Evolutionary conservation across 2,797 vertebrate genomes (phyloP).

Genomic region (Nannoperca obscura): DNA sequence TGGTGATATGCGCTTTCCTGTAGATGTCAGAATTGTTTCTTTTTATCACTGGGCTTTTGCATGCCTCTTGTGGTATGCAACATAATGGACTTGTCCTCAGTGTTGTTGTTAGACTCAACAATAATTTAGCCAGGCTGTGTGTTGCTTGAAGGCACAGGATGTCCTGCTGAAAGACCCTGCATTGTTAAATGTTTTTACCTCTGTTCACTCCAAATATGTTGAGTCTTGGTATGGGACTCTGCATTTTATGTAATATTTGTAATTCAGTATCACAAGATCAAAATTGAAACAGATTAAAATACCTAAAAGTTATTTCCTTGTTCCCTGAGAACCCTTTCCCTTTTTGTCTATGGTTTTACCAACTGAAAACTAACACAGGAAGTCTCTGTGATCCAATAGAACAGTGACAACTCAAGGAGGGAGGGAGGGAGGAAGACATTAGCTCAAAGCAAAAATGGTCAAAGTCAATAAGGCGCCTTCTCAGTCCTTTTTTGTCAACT

Average conservation of each 20-base stretch:
- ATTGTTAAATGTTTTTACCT: conserved; percentile 43
- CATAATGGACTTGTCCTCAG: conserved; percentile 20
- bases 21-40: conserved; percentile 62
- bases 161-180: conserved; percentile 55
- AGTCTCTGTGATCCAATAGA: conserved; percentile 44
- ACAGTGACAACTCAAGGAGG: conserved; percentile 24
- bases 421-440: conserved; percentile 26
- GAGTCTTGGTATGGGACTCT: neutral
- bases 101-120: conserved; percentile 54
- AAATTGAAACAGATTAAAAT: conserved; percentile 27
- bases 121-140: conserved; percentile 48
- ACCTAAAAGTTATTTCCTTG: conserved; percentile 29
- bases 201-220: neutral
- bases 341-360: conserved; percentile 37
- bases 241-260: neutral
- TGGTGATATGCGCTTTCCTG: conserved; percentile 39
- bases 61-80: conserved; percentile 56
- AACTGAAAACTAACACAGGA: conserved; percentile 65
- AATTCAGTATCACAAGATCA: conserved; percentile 28
- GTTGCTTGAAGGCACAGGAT: conserved; percentile 66
- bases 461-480: conserved; percentile 12
- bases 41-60: conserved; percentile 17
- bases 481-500: conserved; percentile 6
- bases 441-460: conserved; percentile 16
- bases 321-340: conserved; percentile 32